These are phyloP conservation scores for Blennius ocellaris DNA, from an alignment of 2,113 vertebrate species.

Conservation along the genomic window DNA sequence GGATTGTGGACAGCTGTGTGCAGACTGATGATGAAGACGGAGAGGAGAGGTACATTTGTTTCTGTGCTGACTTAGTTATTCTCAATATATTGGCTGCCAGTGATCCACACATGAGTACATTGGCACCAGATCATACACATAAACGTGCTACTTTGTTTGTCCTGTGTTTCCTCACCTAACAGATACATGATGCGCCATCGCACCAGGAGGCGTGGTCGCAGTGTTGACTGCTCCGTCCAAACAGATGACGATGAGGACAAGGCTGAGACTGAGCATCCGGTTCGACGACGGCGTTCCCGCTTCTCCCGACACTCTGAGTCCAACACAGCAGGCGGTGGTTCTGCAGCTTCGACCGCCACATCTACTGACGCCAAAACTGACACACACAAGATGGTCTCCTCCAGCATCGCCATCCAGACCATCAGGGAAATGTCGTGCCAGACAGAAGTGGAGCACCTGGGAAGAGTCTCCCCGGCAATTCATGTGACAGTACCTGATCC, in stretches of 20 bases:
- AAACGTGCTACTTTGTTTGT: background rate
- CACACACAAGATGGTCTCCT: slow-evolving; percentile 79
- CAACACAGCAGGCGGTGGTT: slow-evolving; percentile 21
- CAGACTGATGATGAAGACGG: slow-evolving; percentile 97
- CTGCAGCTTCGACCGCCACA: slow-evolving; percentile 14
- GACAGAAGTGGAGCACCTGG: slow-evolving; percentile 80
- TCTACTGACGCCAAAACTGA: slow-evolving; percentile 85
- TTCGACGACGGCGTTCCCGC: slow-evolving; percentile 90
- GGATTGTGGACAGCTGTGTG: slow-evolving; percentile 92
- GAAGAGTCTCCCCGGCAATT: slow-evolving; percentile 95
- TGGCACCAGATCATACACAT: background rate
- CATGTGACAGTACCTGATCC: slow-evolving; percentile 92
- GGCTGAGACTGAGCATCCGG: slow-evolving; percentile 92
- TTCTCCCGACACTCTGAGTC: slow-evolving; percentile 90
- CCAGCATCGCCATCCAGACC: slow-evolving; percentile 95
- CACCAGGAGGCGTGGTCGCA: slow-evolving; percentile 89
- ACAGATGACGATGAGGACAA: slow-evolving; percentile 97
- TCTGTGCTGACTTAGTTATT: no score
- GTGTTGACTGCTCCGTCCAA: slow-evolving; percentile 95
- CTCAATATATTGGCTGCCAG: background rate
- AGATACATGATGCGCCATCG: slow-evolving; percentile 87
- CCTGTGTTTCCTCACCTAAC: background rate
- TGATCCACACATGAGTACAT: background rate
- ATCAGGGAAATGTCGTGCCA: slow-evolving; percentile 84
- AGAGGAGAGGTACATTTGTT: slow-evolving; percentile 83